Evolutionary conservation across 2,888 invertebrate species (phyloP), one percentile per base, ranked within the genome.

Genomic region (Conchocele bisecta): DNA sequence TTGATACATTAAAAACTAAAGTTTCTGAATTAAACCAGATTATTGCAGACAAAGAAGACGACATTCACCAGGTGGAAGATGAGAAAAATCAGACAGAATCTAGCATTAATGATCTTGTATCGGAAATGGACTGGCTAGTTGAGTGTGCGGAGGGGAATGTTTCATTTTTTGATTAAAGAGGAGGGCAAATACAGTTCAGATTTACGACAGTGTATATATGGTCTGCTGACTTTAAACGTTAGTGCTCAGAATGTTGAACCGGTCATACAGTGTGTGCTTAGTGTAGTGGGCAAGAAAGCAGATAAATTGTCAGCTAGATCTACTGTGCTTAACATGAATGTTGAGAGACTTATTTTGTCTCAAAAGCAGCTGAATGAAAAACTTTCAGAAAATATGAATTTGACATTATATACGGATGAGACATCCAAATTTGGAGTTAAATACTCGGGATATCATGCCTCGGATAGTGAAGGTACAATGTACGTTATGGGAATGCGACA

Each of bases 371-470:
- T 73, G 20, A 39, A 22, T 48, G 73, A 68, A 53, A 6, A 11
- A 3, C 11, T 63, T 9, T 35, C 64, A 42, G 46, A 59, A 11
- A 31, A 59, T n/a, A 5, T 4, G 15, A 67, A 59, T 44, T 11
- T 64, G 6, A 63, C 58, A 1, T 13, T 73, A 22, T 59, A 63
- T 24, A 66, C 61, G 22, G 72, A 72, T 42, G 72, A 73, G 42
- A 68, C 67, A 15, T 31, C 64, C 15, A 73, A 71, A 48, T 73
- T 50, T 59, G 68, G 67, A n/a, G 26, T 26, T 1, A 72, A 67
- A 22, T 61, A 58, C 26, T 57, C 54, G 1, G 63, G 72, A 6
- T 67, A 63, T 31, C 72, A 72, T 58, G 56, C 46, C 3, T 61
- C 57, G 20, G 72, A 72, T 33, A 13, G 7, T 5, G 48, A 22